Conservation (phyloP, 2,113 vertebrate genomes). For the Uria aalge region DNA sequence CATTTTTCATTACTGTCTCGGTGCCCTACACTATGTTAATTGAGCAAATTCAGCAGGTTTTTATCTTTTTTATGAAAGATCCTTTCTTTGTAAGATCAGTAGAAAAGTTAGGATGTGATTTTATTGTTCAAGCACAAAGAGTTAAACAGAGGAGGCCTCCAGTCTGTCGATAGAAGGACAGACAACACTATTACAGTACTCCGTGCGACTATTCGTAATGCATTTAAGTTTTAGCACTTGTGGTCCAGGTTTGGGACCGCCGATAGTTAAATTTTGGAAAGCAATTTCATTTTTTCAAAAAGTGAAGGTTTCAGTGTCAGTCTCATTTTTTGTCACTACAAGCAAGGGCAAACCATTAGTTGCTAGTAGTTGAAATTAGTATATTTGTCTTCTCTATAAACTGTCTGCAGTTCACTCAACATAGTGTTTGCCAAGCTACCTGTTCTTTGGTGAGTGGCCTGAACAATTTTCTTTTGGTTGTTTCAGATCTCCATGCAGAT, state of each 20-base stretch:
- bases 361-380: neutral
- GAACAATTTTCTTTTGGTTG: neutral
- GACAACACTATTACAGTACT: neutral
- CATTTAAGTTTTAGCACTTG: neutral
- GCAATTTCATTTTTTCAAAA: neutral
- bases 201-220: neutral
- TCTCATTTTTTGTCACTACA: neutral
- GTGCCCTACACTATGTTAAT: neutral
- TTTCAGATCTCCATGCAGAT: neutral
- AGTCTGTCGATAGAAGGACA: neutral
- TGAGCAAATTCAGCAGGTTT: neutral
- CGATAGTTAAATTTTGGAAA: neutral
- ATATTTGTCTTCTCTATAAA: neutral
- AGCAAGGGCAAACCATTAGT: neutral
- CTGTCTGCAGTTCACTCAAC: neutral
- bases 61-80: neutral
- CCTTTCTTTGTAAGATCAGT: neutral
- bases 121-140: neutral
- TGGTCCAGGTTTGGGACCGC: accelerated
- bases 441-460: neutral
- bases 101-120: neutral
- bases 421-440: neutral
- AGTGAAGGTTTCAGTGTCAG: neutral
- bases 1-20: accelerated
- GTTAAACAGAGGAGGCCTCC: neutral